Conservation (phyloP, 2,113 vertebrate genomes). For the Lipotes vexillifer region DNA sequence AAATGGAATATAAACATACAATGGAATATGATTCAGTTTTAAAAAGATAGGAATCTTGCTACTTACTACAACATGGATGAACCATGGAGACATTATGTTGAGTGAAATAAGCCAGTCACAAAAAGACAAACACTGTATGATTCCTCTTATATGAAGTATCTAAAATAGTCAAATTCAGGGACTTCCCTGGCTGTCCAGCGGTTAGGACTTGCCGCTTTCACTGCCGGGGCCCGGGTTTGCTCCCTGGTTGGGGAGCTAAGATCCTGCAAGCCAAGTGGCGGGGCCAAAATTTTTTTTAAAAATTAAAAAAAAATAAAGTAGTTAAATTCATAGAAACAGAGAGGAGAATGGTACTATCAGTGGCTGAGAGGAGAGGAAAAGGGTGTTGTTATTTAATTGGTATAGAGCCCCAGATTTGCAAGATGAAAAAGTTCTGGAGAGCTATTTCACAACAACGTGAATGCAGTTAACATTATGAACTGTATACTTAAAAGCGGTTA, state of each 20-base stretch:
- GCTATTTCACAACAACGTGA: not conserved
- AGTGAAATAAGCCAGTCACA: not conserved
- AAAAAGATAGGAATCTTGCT: not conserved
- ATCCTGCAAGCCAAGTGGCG: too few species aligned
- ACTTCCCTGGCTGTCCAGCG: too few species aligned
- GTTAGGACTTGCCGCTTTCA: too few species aligned
- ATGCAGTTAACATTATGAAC: not conserved
- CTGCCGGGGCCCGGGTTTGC: too few species aligned
- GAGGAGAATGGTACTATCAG: not conserved
- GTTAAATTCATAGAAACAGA: not conserved
- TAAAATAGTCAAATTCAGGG: not conserved
- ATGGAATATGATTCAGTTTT: not conserved
- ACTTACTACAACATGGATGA: not conserved
- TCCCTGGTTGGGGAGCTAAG: too few species aligned
- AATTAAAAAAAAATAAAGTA: too few species aligned
- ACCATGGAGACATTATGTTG: not conserved
- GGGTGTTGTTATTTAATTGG: not conserved
- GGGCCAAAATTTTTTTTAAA: too few species aligned
- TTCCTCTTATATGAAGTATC: not conserved
- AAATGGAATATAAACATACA: not conserved
- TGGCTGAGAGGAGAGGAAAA: not conserved
- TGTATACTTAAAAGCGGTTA: not conserved
- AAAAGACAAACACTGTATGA: not conserved
- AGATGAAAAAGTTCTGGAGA: not conserved
- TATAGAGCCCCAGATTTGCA: not conserved